Conservation (phyloP, 2,888 invertebrate genomes). For the Zygaena filipendulae region DNA sequence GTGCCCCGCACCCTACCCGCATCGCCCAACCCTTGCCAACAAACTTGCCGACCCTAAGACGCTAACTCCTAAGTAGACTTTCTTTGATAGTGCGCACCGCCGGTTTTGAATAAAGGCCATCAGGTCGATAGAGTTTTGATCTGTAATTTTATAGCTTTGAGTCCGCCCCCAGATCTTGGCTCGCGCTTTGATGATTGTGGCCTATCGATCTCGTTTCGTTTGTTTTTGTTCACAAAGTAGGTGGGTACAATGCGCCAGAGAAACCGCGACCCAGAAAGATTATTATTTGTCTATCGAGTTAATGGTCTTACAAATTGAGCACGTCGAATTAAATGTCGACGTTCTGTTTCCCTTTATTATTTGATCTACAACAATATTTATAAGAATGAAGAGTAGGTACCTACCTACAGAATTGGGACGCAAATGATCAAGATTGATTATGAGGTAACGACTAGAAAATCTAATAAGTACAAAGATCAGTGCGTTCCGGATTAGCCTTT, state of each 20-base stretch:
- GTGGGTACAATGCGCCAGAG: slow-evolving; percentile 21
- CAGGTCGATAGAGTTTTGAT: slow-evolving; percentile 65
- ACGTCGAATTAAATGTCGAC: too few species aligned
- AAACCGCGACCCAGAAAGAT: slow-evolving; percentile 5
- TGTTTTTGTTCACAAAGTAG: slow-evolving; percentile 40
- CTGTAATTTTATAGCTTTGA: slow-evolving; percentile 68
- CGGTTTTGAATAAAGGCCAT: slow-evolving; percentile 60
- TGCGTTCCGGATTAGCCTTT: slow-evolving; percentile 48
- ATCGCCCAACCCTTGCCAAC: slow-evolving; percentile 56
- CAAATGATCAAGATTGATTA: too few species aligned
- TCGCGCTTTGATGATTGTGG: slow-evolving; percentile 44
- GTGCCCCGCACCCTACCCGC: slow-evolving; percentile 49
- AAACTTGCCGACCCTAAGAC: slow-evolving; percentile 64
- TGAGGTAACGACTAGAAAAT: neutral
- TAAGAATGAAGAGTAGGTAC: too few species aligned
- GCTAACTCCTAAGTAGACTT: slow-evolving; percentile 63
- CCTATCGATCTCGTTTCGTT: slow-evolving; percentile 44
- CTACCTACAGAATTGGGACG: too few species aligned
- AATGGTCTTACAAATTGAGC: too few species aligned
- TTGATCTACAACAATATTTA: too few species aligned
- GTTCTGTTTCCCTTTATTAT: too few species aligned
- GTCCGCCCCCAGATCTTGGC: slow-evolving; percentile 38
- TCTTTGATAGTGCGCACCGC: slow-evolving; percentile 67
- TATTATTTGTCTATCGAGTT: too few species aligned
- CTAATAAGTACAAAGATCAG: slow-evolving; percentile 37